phyloP scores from a whole-genome alignment of 1,140 invertebrate species.

The Mercenaria mercenaria region DNA sequence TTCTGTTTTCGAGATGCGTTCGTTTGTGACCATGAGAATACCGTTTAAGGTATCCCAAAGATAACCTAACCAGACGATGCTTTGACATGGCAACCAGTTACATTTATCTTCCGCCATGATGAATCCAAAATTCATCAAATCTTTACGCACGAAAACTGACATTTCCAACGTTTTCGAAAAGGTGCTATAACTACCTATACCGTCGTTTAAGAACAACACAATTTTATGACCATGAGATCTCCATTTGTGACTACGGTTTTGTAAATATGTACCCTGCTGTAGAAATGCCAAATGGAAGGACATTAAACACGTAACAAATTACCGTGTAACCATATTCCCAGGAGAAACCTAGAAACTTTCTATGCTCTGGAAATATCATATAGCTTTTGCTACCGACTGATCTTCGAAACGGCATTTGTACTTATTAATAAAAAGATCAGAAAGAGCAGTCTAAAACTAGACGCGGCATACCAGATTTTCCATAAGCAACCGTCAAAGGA shows the following conservation, averaged over 20 bases:
- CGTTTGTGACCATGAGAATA: not conserved
- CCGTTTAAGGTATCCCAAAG: too few relatives aligned
- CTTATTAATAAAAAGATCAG: not conserved
- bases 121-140: not conserved
- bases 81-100: too few relatives aligned
- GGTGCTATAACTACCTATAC: not conserved
- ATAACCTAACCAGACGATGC: not conserved
- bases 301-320: not conserved
- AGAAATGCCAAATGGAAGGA: constrained; percentile 1
- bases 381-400: too few relatives aligned
- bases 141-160: not conserved
- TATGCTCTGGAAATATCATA: not conserved
- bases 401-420: not conserved
- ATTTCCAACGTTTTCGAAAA: not conserved
- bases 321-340: not conserved
- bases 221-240: constrained; percentile 45
- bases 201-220: constrained; percentile 61
- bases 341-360: not conserved
- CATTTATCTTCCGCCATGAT: too few relatives aligned
- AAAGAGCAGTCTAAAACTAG: not conserved
- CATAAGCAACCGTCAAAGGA: not conserved
- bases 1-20: not conserved
- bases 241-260: not conserved
- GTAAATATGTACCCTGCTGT: not conserved
- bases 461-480: not conserved